Evolutionary conservation across 2,797 vertebrate genomes (phyloP).

Genomic region (Platyrinchus mystaceus): DNA sequence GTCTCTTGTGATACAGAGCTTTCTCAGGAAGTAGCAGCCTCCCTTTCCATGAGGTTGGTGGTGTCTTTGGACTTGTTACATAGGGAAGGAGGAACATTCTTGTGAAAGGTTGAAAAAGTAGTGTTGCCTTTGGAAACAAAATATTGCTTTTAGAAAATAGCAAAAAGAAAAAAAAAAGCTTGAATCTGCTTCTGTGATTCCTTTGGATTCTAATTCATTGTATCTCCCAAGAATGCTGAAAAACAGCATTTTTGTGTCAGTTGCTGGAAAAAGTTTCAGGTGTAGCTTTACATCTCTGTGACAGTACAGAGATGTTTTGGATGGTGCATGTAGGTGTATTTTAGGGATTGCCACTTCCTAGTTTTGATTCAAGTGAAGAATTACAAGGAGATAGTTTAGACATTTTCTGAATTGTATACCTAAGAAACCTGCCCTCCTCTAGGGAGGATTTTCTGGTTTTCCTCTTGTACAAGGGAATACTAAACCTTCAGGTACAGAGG

Average conservation of each 20-base stretch:
- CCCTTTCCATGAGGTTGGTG: background rate
- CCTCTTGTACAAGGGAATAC: background rate
- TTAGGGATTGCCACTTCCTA: background rate
- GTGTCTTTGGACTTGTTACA: background rate
- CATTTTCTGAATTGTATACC: background rate
- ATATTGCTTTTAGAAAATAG: background rate
- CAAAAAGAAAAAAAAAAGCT: background rate
- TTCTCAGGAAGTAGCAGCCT: background rate
- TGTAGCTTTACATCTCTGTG: background rate
- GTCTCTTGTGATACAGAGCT: background rate
- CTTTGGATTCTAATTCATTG: background rate
- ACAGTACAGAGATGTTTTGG: background rate
- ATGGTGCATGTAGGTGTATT: rapidly evolving
- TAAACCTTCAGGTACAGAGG: background rate
- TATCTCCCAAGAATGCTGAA: background rate
- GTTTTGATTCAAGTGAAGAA: background rate
- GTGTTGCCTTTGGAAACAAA: background rate
- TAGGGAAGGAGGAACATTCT: background rate
- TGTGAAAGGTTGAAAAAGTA: background rate
- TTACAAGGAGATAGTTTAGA: background rate
- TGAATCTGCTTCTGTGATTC: background rate
- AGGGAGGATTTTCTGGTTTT: background rate
- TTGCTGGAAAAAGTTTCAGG: background rate
- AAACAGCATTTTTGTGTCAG: background rate
- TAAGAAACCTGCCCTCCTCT: background rate